Evolutionary conservation across 2,888 invertebrate species (phyloP), one percentile per base, ranked within the genome.

Genomic region (Helobdella robusta): DNA sequence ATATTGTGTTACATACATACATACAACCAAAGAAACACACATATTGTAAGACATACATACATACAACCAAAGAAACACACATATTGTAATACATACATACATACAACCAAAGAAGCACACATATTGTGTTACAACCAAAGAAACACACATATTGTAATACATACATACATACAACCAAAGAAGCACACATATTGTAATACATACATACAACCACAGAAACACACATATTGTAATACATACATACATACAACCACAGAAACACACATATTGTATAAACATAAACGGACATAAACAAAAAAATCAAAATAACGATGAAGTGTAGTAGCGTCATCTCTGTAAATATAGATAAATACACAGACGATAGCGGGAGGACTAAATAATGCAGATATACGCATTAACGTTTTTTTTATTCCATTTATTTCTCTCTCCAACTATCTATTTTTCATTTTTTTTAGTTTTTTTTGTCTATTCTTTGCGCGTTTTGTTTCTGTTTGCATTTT

Each of bases 1-100:
- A 50, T 25, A 50, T 25, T n/a, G n/a, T 40, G 44, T 18, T 28
- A 28, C 56, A 56, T n/a, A 28, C 32, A 30, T 32, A 56, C 56
- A 28, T 28, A 56, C 25, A 56, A n/a, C 18, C 56, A 56, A 18
- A 25, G 18, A 56, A n/a, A 56, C 25, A 56, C 25, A 50, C 50
- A 50, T 25, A 50, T 25, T 23, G 20, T 23, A n/a, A 50, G 20
- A 50, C 50, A 50, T 25, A 50, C 50, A 50, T 25, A 50, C 50
- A 50, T 25, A 50, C 50, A 50, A n/a, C n/a, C 50, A 50, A n/a
- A 50, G 20, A 50, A n/a, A 50, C 50, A 50, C 50, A 50, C n/a
- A n/a, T n/a, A n/a, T n/a, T n/a, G n/a, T n/a, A n/a, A n/a, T n/a
- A n/a, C n/a, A n/a, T n/a, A n/a, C 50, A 50, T 25, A 50, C 50